A percentile compares a stretch with the other conserved stretches of the same genome.
Conservation (phyloP, 2,797 vertebrate species). For the Morus bassanus region DNA sequence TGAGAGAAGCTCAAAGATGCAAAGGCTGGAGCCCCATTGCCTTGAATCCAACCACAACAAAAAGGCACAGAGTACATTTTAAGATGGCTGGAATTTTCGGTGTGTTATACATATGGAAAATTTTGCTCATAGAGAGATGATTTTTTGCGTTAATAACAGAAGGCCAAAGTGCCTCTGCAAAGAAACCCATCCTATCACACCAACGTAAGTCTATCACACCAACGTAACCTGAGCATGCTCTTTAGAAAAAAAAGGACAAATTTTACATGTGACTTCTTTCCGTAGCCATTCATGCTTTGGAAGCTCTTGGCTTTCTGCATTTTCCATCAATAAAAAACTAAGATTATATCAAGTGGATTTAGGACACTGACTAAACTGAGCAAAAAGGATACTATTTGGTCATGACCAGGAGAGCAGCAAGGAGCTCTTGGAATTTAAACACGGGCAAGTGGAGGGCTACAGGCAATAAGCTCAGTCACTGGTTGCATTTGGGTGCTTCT, state of each 20-base stretch:
- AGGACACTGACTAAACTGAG: neutral
- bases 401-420: neutral
- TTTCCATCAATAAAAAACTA: neutral
- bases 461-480: neutral
- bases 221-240: fast-evolving
- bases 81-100: neutral
- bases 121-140: neutral
- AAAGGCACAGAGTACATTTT: neutral
- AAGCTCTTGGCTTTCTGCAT: neutral
- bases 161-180: neutral
- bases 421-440: neutral
- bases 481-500: neutral
- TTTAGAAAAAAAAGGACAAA: too few relatives aligned
- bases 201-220: neutral
- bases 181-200: neutral
- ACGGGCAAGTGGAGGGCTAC: neutral
- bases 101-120: fast-evolving
- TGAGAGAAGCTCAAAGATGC: neutral
- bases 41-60: neutral
- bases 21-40: neutral
- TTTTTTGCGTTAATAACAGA: neutral
- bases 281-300: neutral
- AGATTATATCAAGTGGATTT: neutral
- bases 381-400: neutral
- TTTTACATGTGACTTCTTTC: fast-evolving